phyloP scores from a whole-genome alignment of 2,888 invertebrate species.

The Drosophila rubida region DNA sequence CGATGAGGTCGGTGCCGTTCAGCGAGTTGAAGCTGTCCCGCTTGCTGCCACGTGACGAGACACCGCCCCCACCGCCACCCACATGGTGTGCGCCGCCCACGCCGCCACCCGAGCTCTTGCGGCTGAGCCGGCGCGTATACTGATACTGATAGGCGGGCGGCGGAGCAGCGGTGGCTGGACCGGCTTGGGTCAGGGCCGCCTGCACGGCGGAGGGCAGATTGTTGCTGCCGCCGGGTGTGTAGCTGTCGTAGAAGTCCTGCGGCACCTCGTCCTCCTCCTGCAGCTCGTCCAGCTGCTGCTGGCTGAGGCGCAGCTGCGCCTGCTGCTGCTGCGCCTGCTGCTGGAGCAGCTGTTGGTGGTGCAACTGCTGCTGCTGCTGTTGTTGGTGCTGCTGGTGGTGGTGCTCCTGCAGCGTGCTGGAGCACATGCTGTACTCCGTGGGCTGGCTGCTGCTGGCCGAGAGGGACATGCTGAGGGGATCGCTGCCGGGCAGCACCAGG shows the following conservation, averaged over 20 bases:
- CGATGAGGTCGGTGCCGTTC: constrained; percentile 82
- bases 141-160: constrained; percentile 81
- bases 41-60: constrained; percentile 68
- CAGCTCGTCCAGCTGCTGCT: constrained; percentile 5
- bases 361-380: constrained; percentile 28
- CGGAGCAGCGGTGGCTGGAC: constrained; percentile 44
- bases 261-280: constrained; percentile 77
- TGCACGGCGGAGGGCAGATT: constrained; percentile 51
- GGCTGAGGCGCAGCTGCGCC: constrained; percentile 18
- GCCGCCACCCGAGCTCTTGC: constrained; percentile 74
- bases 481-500: constrained; percentile 69
- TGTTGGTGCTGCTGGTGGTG: constrained; percentile 10
- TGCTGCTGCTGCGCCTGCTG: constrained; percentile 11
- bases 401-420: constrained; percentile 61
- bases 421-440: constrained; percentile 75
- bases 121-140: constrained; percentile 81
- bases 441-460: too few relatives aligned
- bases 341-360: constrained; percentile 27
- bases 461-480: constrained; percentile 69
- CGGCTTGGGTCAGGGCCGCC: constrained; percentile 17
- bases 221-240: constrained; percentile 74
- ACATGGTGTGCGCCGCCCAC: too few relatives aligned
- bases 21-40: constrained; percentile 84
- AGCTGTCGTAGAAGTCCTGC: constrained; percentile 79
- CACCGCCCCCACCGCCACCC: constrained; percentile 22